A percentile compares a stretch with the other conserved stretches of the same genome.
Conservation (phyloP, 2,797 vertebrate genomes). For the Enteromius argenteus region DNA sequence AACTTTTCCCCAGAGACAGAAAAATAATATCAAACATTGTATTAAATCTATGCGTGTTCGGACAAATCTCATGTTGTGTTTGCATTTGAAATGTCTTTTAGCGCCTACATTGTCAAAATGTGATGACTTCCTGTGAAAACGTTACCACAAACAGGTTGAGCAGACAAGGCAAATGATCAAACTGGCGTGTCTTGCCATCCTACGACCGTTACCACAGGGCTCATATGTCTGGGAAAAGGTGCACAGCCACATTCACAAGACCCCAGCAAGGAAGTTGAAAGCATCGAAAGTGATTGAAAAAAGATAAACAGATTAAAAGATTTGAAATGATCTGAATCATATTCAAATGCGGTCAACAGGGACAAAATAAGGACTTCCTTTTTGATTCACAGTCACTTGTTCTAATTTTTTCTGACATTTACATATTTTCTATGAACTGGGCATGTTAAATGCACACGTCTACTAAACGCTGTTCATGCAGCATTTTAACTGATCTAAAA, state of each 20-base stretch:
- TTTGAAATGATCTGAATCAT: neutral
- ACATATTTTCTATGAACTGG: neutral
- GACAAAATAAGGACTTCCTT: neutral
- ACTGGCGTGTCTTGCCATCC: conserved; percentile 27
- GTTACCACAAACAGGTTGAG: conserved; percentile 48
- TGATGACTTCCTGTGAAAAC: conserved; percentile 58
- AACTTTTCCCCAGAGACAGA: neutral
- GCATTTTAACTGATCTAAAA: neutral
- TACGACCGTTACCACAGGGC: conserved; percentile 50
- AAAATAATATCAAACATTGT: neutral
- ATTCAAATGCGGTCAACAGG: neutral
- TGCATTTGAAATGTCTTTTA: neutral
- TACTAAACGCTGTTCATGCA: neutral
- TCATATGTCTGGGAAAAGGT: conserved; percentile 65
- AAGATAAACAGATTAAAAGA: conserved; percentile 18
- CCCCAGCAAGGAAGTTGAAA: conserved; percentile 50
- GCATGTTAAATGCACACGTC: neutral
- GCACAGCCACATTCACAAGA: conserved; percentile 62
- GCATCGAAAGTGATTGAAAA: conserved; percentile 28
- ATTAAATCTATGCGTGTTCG: neutral
- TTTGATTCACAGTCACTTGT: neutral
- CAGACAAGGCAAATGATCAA: conserved; percentile 20
- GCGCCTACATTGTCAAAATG: conserved; percentile 34
- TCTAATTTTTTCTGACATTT: neutral
- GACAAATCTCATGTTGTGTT: neutral